Evolutionary conservation across 2,888 invertebrate species (phyloP).

Genomic region (Pachymerium ferrugineum): DNA sequence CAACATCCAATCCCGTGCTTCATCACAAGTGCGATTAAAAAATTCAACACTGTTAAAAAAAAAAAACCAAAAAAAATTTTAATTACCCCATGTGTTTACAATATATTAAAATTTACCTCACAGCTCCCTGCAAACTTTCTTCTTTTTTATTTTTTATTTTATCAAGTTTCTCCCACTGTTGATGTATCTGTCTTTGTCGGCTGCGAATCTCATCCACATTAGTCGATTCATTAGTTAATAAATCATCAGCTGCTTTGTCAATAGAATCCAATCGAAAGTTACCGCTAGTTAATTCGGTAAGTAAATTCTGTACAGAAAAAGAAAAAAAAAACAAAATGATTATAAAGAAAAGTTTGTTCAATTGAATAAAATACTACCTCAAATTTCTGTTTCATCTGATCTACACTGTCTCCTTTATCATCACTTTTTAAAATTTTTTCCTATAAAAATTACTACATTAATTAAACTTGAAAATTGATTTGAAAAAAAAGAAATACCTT

Average conservation of each 20-base stretch:
- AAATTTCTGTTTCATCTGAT: slow-evolving; percentile 88
- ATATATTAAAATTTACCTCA: slow-evolving; percentile 53
- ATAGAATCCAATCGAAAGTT: slow-evolving; percentile 85
- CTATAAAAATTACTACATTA: slow-evolving; percentile 40
- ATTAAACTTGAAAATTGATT: background rate
- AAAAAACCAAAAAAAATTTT: background rate
- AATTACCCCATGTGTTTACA: background rate
- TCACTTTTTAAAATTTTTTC: slow-evolving; percentile 77
- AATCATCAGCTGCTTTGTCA: slow-evolving; percentile 76
- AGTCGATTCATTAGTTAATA: slow-evolving; percentile 77
- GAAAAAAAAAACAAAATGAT: background rate
- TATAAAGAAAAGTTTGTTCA: background rate
- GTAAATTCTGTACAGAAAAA: slow-evolving; percentile 63
- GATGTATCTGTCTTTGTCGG: slow-evolving; percentile 75
- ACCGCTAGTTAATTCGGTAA: slow-evolving; percentile 91
- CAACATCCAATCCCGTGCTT: slow-evolving; percentile 94
- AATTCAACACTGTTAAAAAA: slow-evolving; percentile 70
- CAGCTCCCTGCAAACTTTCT: slow-evolving; percentile 83
- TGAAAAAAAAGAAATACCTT: slow-evolving; percentile 52
- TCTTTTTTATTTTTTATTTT: slow-evolving; percentile 82
- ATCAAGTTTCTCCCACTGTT: slow-evolving; percentile 81
- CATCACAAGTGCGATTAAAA: slow-evolving; percentile 92
- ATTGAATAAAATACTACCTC: slow-evolving; percentile 56
- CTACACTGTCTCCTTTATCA: slow-evolving; percentile 80
- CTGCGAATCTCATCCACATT: slow-evolving; percentile 72